A percentile compares a stretch with the other conserved stretches of the same genome.
Conservation (phyloP, 2,888 invertebrate species). For the Anoplius nigerrimus region DNA sequence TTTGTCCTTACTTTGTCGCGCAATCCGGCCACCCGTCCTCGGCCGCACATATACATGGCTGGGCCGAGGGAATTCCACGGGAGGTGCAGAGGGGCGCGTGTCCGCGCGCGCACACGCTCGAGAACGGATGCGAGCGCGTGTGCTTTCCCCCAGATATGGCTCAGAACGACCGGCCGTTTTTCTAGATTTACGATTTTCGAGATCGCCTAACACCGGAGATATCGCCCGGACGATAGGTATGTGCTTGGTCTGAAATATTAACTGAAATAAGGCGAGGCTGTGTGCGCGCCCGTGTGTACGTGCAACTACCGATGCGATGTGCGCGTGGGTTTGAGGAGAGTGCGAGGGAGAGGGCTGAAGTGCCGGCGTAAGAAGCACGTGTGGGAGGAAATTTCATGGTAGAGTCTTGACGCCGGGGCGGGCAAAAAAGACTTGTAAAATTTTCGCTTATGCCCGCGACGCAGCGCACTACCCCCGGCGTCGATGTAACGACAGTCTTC, state of each 20-base stretch:
- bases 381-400: no score
- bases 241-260: constrained; percentile 25
- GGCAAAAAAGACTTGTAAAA: no score
- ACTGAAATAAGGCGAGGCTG: constrained; percentile 12
- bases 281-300: neutral
- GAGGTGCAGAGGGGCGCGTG: neutral
- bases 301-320: no score
- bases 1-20: constrained; percentile 37
- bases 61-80: neutral
- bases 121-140: constrained; percentile 4
- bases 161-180: constrained; percentile 12
- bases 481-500: no score
- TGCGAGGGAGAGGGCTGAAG: neutral
- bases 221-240: constrained; percentile 12
- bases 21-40: constrained; percentile 23
- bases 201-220: constrained; percentile 27
- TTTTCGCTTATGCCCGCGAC: no score
- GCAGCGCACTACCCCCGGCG: no score
- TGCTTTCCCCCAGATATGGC: neutral
- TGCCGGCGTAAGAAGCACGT: no score
- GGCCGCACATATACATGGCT: neutral
- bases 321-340: neutral
- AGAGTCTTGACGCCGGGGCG: no score
- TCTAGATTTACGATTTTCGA: constrained; percentile 29
- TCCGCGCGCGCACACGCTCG: neutral